Evolutionary conservation across 2,113 vertebrate species (phyloP).

Genomic region (Glareola pratincola): DNA sequence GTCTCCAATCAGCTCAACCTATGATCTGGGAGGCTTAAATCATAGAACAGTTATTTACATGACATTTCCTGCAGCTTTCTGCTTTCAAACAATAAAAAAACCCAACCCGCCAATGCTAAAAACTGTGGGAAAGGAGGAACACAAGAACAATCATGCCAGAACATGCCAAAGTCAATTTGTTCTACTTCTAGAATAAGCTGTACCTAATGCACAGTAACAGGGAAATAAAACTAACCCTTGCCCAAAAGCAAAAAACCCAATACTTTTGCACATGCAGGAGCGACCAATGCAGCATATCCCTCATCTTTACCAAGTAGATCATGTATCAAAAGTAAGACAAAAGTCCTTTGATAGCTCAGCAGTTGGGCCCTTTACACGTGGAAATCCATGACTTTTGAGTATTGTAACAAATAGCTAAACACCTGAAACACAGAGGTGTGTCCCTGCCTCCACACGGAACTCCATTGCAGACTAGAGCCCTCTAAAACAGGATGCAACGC

Average conservation of each 20-base stretch:
- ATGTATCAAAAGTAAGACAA: background rate
- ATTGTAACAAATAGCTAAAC: background rate
- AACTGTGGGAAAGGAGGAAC: background rate
- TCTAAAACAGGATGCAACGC: background rate
- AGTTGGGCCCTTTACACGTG: background rate
- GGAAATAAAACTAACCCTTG: background rate
- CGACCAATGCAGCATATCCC: background rate
- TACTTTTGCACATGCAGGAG: background rate
- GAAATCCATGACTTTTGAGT: background rate
- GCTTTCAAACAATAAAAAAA: background rate
- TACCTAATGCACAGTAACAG: background rate
- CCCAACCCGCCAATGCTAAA: background rate
- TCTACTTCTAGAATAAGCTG: background rate
- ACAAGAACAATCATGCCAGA: background rate
- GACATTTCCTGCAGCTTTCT: background rate
- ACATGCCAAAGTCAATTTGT: background rate
- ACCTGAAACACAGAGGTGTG: rapidly evolving
- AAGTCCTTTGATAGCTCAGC: background rate
- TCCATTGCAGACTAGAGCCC: background rate
- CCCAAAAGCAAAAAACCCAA: background rate
- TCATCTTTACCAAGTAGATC: background rate
- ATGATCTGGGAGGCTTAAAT: background rate
- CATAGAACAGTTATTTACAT: background rate
- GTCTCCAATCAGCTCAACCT: background rate
- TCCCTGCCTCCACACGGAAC: background rate